Evolutionary conservation across 2,113 vertebrate genomes (phyloP), one percentile per base, ranked within the genome.

Genomic region (Prionailurus viverrinus): DNA sequence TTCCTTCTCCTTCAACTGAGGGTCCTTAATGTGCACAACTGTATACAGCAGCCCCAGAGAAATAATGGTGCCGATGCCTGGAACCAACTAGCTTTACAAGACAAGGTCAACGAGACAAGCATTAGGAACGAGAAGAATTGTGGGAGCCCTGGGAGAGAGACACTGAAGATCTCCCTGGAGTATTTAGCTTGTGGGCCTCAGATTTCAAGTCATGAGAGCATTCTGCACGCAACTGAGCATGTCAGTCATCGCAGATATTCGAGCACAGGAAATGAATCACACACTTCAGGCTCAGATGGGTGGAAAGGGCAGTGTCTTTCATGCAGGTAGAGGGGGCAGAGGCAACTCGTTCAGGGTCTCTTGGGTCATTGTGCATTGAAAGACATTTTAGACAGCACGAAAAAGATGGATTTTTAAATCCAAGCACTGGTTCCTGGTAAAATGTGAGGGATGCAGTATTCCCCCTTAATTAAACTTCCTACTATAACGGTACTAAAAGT

Each of bases 381-480:
- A 63, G 55, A 21, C 45, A 31, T 80, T 85, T 80, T 39, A 65
- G 39, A 85, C n/a, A 41, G 51, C 13, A 73, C 0, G 25, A 29
- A 8, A 39, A 79, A 94, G 23, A 15, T 53, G 45, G 36, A 21
- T 23, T 81, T 86, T 80, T 78, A n/a, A 71, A 97, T 68, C 33
- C 21, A 8, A 55, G 23, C 1, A 5, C n/a, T 19, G 66, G 71
- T 39, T 68, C 31, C 29, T 61, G 73, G 27, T 79, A 51, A 89
- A 84, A 79, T 68, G 33, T 29, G 58, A 31, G 19, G 85, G 36
- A 80, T 19, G 51, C 0, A 48, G 27, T 78, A 71, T 71, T 81
- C 71, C 36, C 36, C 29, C 23, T 81, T 97, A 91, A 96, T 96
- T 97, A 94, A 78, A 66, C 36, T 81, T 81, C 94, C 87, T 78